A percentile compares a stretch with the other conserved stretches of the same genome.
Evolutionary conservation across 2,888 invertebrate genomes (phyloP).

Genomic region (Drosophila gaucha): DNA sequence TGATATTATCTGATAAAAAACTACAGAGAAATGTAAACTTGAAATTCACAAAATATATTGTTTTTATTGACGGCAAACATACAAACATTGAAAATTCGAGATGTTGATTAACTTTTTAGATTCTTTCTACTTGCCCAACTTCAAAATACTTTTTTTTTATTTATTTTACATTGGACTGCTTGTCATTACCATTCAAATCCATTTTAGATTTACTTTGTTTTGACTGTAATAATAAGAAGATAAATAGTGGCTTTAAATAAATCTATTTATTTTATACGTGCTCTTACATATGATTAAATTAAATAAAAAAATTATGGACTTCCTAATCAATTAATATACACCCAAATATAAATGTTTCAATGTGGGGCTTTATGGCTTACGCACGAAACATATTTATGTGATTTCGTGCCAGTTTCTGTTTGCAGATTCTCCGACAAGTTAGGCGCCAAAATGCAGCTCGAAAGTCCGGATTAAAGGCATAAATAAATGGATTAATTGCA

Average conservation of each 20-base stretch:
- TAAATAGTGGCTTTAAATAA: slow-evolving; percentile 35
- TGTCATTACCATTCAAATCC: neutral
- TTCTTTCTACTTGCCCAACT: neutral
- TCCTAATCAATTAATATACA: slow-evolving; percentile 19
- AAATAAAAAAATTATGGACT: slow-evolving; percentile 11
- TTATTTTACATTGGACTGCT: neutral
- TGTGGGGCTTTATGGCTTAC: slow-evolving; percentile 30
- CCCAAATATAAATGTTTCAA: slow-evolving; percentile 1
- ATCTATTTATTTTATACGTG: slow-evolving; percentile 18
- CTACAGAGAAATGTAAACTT: too few relatives aligned
- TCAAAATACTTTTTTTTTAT: neutral
- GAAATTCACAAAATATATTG: too few relatives aligned
- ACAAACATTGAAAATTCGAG: too few relatives aligned
- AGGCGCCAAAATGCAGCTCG: slow-evolving; percentile 94
- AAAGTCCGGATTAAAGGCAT: slow-evolving; percentile 95
- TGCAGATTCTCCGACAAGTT: slow-evolving; percentile 86
- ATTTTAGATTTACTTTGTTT: slow-evolving; percentile 10
- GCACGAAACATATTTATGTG: slow-evolving; percentile 81
- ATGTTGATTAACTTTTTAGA: too few relatives aligned
- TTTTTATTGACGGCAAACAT: too few relatives aligned
- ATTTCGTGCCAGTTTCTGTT: slow-evolving; percentile 76
- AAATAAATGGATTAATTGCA: slow-evolving; percentile 95
- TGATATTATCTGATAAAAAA: too few relatives aligned
- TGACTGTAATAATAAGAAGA: slow-evolving; percentile 27
- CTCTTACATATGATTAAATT: slow-evolving; percentile 10